A percentile compares a stretch with the other conserved stretches of the same genome.
Conservation (phyloP, 2,113 vertebrate species). For the Ceyx margarethae region DNA sequence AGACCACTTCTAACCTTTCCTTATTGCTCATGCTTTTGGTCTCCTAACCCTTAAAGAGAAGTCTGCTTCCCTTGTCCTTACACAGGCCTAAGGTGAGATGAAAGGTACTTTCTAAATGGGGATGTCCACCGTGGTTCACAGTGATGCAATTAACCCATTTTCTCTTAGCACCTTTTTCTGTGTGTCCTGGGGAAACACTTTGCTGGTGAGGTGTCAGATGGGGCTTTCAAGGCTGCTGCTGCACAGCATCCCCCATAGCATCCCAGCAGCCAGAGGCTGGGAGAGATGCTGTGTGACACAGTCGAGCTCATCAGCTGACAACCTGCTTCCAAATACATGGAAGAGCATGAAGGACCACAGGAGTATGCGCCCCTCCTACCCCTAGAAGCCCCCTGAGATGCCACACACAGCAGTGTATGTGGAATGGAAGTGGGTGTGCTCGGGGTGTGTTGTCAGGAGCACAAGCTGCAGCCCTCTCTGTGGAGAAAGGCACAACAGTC, state of each 20-base stretch:
- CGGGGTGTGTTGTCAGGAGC: not conserved
- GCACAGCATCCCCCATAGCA: not conserved
- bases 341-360: rapidly evolving
- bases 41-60: not conserved
- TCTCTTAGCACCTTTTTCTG: not conserved
- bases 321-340: not conserved
- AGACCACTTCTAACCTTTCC: not conserved
- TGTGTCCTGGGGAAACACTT: not conserved
- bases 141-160: not conserved
- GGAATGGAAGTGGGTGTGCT: not conserved
- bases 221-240: not conserved
- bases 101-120: not conserved
- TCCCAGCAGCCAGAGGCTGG: not conserved
- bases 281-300: not conserved
- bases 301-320: not conserved
- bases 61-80: not conserved
- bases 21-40: not conserved
- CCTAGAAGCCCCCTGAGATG: not conserved
- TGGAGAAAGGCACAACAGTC: not conserved
- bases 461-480: rapidly evolving
- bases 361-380: not conserved
- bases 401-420: rapidly evolving
- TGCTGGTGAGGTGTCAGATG: not conserved
- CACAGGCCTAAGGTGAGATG: not conserved
- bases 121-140: not conserved